Conservation (phyloP, 2,888 invertebrate species). For the Aleiodes testaceus region DNA sequence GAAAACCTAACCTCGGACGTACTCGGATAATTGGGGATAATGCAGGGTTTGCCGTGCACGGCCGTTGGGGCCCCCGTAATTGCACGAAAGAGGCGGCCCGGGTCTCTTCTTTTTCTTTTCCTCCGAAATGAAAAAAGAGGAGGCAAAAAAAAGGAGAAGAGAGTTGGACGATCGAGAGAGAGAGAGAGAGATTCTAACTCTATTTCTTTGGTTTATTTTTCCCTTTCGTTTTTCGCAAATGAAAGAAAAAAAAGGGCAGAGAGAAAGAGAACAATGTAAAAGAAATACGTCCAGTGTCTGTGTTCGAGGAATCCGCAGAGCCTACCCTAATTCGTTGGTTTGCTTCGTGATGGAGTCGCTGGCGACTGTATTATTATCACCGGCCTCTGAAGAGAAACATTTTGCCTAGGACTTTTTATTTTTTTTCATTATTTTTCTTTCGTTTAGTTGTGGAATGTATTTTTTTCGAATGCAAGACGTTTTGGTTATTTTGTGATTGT, state of each 20-base stretch:
- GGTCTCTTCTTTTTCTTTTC: conserved; percentile 45
- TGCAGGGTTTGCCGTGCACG: conserved; percentile 66
- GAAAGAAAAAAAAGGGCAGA: conserved; percentile 7
- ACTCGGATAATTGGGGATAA: conserved; percentile 72
- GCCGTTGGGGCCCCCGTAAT: conserved; percentile 65
- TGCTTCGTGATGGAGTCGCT: conserved; percentile 62
- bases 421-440: neutral
- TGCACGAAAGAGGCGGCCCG: conserved; percentile 62
- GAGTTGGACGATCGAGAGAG: conserved; percentile 43
- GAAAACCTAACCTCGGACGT: conserved; percentile 68
- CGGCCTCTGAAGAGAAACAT: neutral
- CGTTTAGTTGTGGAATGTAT: conserved; percentile 12
- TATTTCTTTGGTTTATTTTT: conserved; percentile 41
- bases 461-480: conserved; percentile 1
- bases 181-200: conserved; percentile 38
- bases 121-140: conserved; percentile 49
- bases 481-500: neutral
- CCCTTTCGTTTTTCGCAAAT: conserved; percentile 31
- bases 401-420: conserved; percentile 20
- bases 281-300: conserved; percentile 39
- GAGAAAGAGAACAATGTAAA: neutral
- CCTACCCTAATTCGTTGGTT: conserved; percentile 66
- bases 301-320: conserved; percentile 66
- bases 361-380: conserved; percentile 50
- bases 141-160: conserved; percentile 8